Evolutionary conservation across 1,140 invertebrate genomes (phyloP), one percentile per base, ranked within the genome.

Genomic region (Drosophila mayri): DNA sequence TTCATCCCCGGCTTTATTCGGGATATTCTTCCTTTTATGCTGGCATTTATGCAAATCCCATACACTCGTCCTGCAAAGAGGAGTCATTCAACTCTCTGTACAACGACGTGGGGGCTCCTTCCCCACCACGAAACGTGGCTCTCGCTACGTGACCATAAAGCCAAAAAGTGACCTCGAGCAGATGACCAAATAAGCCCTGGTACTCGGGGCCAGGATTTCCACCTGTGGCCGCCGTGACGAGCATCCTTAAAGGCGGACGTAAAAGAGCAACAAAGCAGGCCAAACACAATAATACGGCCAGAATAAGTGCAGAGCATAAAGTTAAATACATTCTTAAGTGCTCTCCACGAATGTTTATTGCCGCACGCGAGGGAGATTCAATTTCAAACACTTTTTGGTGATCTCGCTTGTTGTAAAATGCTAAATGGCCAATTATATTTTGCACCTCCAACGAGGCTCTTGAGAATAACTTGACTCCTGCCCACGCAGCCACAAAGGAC

Each of bases 351-450:
- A 76, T 60, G 54, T 50, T 73, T 60, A 59, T 72, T 49, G 44
- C 47, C 37, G 30, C 28, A 11, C 49, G 49, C 49, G 41, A 25
- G 44, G 18, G 50, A 50, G 68, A 78, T 86, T 76, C 76, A 77
- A 82, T 87, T 86, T 79, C 3, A 28, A 63, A 62, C 35, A 55
- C 37, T 50, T 62, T 71, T 59, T 46, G 66, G 25, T 50, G 58
- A 78, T 81, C 58, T 67, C 58, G 25, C 18, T n/a, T 49, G 64
- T 46, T 87, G 84, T 80, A 80, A 88, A 88, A 79, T 59, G 49
- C 59, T 58, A 80, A 88, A 88, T 84, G 81, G 85, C 80, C 84
- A 88, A 84, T 90, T 81, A 81, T 81, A 81, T 75, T 78, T 77
- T 68, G 64, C 84, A 87, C 75, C 83, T 82, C 76, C 58, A 64